phyloP scores from a whole-genome alignment of 1,140 invertebrate genomes.

The Papilio dardanus region DNA sequence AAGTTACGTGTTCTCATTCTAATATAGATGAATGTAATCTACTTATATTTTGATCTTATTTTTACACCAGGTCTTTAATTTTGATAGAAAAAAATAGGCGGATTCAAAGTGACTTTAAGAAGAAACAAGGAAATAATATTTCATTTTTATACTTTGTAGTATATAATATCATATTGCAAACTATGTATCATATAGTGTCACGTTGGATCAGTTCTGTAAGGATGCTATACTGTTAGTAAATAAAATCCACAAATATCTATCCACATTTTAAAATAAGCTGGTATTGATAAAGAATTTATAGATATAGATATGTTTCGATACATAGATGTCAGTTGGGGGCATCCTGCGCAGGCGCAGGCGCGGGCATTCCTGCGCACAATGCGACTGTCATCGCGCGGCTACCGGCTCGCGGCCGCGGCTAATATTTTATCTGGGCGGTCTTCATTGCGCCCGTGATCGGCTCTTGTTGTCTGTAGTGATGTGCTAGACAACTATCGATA shows the following conservation, averaged over 20 bases:
- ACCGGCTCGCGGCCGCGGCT: slow-evolving; percentile 58
- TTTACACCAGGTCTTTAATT: too few species aligned
- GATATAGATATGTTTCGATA: slow-evolving; percentile 3
- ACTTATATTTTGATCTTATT: too few species aligned
- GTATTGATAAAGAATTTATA: background rate
- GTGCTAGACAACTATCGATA: slow-evolving; percentile 33
- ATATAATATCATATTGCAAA: too few species aligned
- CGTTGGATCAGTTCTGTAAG: too few species aligned
- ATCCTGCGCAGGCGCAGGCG: slow-evolving; percentile 19
- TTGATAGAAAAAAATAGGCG: too few species aligned
- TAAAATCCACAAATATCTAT: too few species aligned
- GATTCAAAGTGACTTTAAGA: too few species aligned
- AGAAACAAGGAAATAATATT: too few species aligned
- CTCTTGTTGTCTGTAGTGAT: slow-evolving; percentile 53
- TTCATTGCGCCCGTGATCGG: slow-evolving; percentile 67
- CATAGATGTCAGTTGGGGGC: slow-evolving; percentile 14
- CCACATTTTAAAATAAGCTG: background rate
- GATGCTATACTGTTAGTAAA: too few species aligned
- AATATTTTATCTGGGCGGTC: slow-evolving; percentile 77
- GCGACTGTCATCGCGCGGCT: slow-evolving; percentile 63
- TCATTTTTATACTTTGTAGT: too few species aligned
- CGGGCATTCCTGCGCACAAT: slow-evolving; percentile 47
- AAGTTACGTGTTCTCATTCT: background rate
- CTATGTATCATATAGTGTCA: too few species aligned
- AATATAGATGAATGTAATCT: background rate